Evolutionary conservation across 2,113 vertebrate species (phyloP), one percentile per base, ranked within the genome.

Genomic region (Riparia riparia): DNA sequence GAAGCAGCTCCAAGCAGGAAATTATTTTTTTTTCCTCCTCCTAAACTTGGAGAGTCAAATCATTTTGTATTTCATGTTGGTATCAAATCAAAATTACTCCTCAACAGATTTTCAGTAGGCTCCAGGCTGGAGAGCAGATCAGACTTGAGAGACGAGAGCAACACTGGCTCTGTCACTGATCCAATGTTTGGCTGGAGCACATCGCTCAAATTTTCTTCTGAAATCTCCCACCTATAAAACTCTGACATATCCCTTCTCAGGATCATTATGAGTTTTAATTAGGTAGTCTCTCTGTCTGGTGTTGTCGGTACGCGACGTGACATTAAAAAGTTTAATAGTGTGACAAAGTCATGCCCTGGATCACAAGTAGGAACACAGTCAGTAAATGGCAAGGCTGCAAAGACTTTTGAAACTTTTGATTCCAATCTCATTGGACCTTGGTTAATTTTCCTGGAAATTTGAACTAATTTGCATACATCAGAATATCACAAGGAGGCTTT

Each of bases 51-150:
- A 96, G 68, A 97, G 60, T 92, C 86, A 95, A 92, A 81, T 39
- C 82, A 72, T 86, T 95, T 95, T 90, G 54, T 95, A 89, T 90
- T 96, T 95, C 80, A 60, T 81, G 64, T 89, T 93, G 89, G 80
- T 95, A 66, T 92, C 80, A 90, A 86, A 92, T 93, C 95, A 95
- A 92, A 90, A 83, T 66, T 69, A 39, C 94, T 93, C 90, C 93
- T 95, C 89, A 93, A 92, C 93, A 97, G 96, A 93, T 96, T 95
- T 96, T 97, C 86, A 86, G 95, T 93, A 92, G 94, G 94, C 86
- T 95, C 61, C 83, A 84, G 94, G 93, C 94, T 96, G 91, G 73
- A 95, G 94, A 92, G 83, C n/a, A 6, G 95, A 95, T 95, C 95
- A 95, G 93, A 96, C 93, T 93, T 11, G 94, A 96, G 96, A 96